Percentiles rank a stretch among this genome's conserved stretches.
Conservation (phyloP, 2,888 invertebrate species). For the Tethea ocularis region DNA sequence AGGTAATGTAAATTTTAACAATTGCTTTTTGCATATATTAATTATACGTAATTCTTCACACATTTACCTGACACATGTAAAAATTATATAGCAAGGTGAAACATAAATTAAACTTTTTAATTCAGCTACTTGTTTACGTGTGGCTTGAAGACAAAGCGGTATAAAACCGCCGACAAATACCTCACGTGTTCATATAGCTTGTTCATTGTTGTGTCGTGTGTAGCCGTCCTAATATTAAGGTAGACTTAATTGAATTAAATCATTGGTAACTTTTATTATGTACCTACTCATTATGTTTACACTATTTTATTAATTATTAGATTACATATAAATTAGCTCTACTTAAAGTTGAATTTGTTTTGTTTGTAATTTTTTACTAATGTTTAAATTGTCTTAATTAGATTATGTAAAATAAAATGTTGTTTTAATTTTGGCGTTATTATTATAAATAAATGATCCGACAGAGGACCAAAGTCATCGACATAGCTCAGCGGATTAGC, state of each 20-base stretch:
- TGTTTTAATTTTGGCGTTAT: not conserved
- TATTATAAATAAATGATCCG: too few relatives aligned
- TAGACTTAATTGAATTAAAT: not conserved
- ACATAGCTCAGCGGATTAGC: too few relatives aligned
- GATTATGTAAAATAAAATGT: not conserved
- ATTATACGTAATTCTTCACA: not conserved
- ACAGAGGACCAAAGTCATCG: too few relatives aligned
- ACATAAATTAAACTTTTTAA: constrained; percentile 21
- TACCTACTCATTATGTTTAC: constrained; percentile 7
- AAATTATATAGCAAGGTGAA: not conserved
- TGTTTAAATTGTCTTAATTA: not conserved
- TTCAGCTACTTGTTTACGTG: constrained; percentile 10
- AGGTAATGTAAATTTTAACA: too few relatives aligned
- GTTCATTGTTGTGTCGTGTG: constrained; percentile 4
- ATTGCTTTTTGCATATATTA: not conserved
- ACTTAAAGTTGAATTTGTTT: not conserved
- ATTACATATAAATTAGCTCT: constrained; percentile 1
- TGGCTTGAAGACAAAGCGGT: not conserved
- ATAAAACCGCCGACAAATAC: not conserved
- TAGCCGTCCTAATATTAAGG: not conserved
- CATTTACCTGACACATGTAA: not conserved
- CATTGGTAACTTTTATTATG: not conserved
- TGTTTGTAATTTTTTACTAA: not conserved
- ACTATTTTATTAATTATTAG: constrained; percentile 3
- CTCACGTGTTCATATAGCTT: not conserved